Evolutionary conservation across 2,888 invertebrate species (phyloP).

Genomic region (Tiliacea citrago): DNA sequence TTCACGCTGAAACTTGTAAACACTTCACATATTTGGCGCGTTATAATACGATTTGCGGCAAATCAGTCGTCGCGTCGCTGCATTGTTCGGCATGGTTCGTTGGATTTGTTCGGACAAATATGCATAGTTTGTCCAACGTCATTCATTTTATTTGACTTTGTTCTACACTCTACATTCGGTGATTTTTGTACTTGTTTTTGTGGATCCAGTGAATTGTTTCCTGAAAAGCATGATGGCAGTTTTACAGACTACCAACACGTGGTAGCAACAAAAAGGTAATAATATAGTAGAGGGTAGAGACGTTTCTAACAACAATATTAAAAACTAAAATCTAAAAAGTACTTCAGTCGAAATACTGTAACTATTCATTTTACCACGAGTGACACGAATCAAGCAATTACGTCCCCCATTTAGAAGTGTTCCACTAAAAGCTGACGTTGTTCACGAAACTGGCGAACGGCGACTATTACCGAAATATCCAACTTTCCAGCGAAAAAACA

Average conservation of each 20-base stretch:
- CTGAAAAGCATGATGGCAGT: constrained; percentile 8
- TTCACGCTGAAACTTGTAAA: constrained; percentile 69
- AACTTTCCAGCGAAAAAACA: constrained; percentile 49
- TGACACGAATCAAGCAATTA: constrained; percentile 46
- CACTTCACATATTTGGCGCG: constrained; percentile 71
- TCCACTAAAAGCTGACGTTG: constrained; percentile 53
- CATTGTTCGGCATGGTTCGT: constrained; percentile 71
- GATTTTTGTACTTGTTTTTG: constrained; percentile 26
- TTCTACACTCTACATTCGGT: constrained; percentile 24
- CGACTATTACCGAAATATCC: constrained; percentile 50
- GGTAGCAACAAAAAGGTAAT: not conserved
- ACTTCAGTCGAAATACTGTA: not conserved
- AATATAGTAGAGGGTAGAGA: not conserved
- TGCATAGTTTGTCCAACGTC: constrained; percentile 68
- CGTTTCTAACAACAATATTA: not conserved
- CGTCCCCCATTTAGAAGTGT: constrained; percentile 36
- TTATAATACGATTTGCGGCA: constrained; percentile 73
- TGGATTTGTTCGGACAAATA: constrained; percentile 70
- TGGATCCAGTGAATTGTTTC: constrained; percentile 34
- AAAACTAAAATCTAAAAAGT: not conserved
- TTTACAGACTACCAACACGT: constrained; percentile 7
- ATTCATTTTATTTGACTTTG: constrained; percentile 69
- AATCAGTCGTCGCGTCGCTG: constrained; percentile 71
- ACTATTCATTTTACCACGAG: constrained; percentile 12
- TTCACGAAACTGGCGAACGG: constrained; percentile 39